Evolutionary conservation across 2,888 invertebrate species (phyloP), one percentile per base, ranked within the genome.

Genomic region (Megamerina dolium): DNA sequence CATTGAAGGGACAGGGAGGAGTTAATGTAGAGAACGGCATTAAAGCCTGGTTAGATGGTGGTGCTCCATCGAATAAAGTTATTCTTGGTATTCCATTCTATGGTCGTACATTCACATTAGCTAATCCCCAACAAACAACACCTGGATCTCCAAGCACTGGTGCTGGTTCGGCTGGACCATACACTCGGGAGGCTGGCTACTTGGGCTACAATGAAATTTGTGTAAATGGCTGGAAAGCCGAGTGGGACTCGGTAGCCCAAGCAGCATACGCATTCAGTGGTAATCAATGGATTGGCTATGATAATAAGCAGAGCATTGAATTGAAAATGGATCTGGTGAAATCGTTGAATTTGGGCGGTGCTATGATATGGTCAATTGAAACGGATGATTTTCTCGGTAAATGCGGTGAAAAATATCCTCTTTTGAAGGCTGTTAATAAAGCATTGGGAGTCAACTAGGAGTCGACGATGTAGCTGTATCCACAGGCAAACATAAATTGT

Each of bases 361-460:
- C 63, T 53, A 71, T 71, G 70, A 57, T 67, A 49, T 71, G 68
- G 67, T 87, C 91, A 0, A 85, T 93, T 55, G 92, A 93, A 72
- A 92, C 90, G 63, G 93, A 93, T 53, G 93, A 93, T 65, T 93
- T 93, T 76, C 79, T 88, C 29, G 92, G 92, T 14, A 79, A 77
- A 20, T 93, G 92, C 20, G 60, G 60, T 1, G 73, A n/a, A 9
- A 71, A 71, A 34, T 82, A 75, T 63, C 80, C 82, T 1, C 64
- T 87, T 5, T 57, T 87, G 13, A 41, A 32, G 1, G 20, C 44
- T 2, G 26, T 50, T 10, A 48, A 48, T 12, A 31, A 38, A 9
- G 37, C 32, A 32, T 5, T 47, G 10, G 29, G 33, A 2, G 41
- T 18, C 1, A 9, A 26, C n/a, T n/a, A n/a, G n/a, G n/a, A n/a